Base-by-base conservation (phyloP, 2,888 invertebrate species). In the Drosophila falleni region DNA sequence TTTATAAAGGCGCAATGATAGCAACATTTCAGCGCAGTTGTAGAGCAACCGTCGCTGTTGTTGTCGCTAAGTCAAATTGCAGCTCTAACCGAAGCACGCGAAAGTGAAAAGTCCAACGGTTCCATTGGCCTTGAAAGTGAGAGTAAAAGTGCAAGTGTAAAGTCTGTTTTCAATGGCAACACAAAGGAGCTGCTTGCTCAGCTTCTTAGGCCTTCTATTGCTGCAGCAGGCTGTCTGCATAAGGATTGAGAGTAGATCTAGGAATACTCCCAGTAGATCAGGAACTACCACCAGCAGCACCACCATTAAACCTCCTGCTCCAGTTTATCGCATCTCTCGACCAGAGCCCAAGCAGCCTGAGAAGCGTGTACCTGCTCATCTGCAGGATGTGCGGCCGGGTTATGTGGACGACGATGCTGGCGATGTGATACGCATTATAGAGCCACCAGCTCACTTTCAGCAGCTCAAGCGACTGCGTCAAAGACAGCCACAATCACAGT, bases 341-440 rank as follows among this genome's bases (percentile, higher is more conserved):
- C 89, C 90, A 0, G 85, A 82, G 29, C 37, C 65, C 1, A 82
- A 82, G 55, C 71, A 78, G 13, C 69, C 89, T 1, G 55, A 55
- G 0, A 80, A 84, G 23, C 71, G 89, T 4, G 89, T 89, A 1
- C 89, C 91, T 0, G 42, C 77, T 0, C 80, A 90, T 58, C 64
- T 89, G 55, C 91, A 91, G 76, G 85, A 84, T 46, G 66, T 90
- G n/a, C 80, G 78, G 6, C 79, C 85, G 1, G 90, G 88, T 13
- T 89, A 79, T 58, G 80, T 81, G 29, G 86, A 89, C 23, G 85
- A 89, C 9, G 87, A 89, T 74, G 86, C 80, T 2, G 83, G 89
- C 16, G 91, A 92, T 68, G 92, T 91, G 0, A 92, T 92, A 50
- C 87, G 89, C 58, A 91, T 92, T 35, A 89, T 92, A 15, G 91